Percentiles rank a stretch among this genome's conserved stretches.
These are phyloP conservation scores for Acanthiza pusilla DNA, from an alignment of 2,797 vertebrate genomes.

Conservation along the genomic window DNA sequence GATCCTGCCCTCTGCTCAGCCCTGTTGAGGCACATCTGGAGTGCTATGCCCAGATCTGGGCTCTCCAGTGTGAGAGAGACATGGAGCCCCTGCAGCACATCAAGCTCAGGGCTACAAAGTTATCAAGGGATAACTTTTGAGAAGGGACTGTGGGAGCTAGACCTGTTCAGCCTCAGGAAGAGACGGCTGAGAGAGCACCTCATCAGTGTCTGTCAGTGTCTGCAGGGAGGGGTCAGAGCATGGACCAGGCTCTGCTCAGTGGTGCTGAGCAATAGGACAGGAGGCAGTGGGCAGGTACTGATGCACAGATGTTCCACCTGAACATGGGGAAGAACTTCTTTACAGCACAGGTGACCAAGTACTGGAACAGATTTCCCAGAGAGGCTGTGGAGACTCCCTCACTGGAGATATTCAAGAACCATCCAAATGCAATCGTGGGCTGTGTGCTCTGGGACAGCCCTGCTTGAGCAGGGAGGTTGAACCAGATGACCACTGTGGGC, in stretches of 20 bases:
- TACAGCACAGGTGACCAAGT: too few species aligned
- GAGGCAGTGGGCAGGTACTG: fast-evolving
- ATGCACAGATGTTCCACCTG: neutral
- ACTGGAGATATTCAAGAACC: neutral
- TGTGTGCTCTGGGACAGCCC: fast-evolving
- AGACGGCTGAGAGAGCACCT: fast-evolving
- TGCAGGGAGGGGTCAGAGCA: neutral
- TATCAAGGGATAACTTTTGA: neutral
- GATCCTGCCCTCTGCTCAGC: neutral
- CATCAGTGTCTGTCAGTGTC: neutral
- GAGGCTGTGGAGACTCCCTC: neutral
- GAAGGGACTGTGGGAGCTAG: neutral
- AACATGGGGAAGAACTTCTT: neutral
- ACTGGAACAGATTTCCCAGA: neutral
- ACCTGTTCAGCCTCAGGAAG: neutral
- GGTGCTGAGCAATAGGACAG: neutral
- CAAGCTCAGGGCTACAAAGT: neutral
- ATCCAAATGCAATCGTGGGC: neutral
- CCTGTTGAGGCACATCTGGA: neutral
- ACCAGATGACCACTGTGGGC: neutral
- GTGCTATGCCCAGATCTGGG: neutral
- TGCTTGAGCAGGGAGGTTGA: neutral
- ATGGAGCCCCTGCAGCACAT: neutral
- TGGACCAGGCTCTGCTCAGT: neutral
- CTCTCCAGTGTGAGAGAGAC: neutral